Base-by-base conservation (phyloP, 2,113 vertebrate species). In the Laticauda laticaudata region DNA sequence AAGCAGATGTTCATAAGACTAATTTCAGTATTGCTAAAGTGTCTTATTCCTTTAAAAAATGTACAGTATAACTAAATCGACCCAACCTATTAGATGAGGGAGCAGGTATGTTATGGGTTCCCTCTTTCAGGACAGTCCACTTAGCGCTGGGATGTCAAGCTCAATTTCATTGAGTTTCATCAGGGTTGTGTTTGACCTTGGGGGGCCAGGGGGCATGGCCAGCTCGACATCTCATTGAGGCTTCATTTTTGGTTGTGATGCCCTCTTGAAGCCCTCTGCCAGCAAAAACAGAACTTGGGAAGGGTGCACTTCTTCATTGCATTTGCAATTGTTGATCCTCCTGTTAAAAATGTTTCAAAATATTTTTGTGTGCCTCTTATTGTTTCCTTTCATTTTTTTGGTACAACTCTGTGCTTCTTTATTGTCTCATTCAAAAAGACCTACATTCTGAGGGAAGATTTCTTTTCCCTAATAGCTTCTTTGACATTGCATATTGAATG, bases 41-140 rank as follows among this genome's bases (percentile, higher is more conserved):
- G 95, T 95, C 89, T 48, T 54, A 88, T 93, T 18, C 88, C 69
- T 23, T 86, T 4, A 18, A 39, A 81, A 85, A 43, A 18, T 14
- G 64, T 34, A 69, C 64, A 69, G 6, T n/a, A 34, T 69, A 64
- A 29, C 26, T 29, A 64, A 26, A 64, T 29, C 4, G 3, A 64
- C 59, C 24, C 57, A 61, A n/a, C 11, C 29, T 69, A 14, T n/a
- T 69, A 69, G 61, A 69, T n/a, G n/a, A 69, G 29, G 29, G 11
- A 12, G 26, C 11, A 69, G 11, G 61, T n/a, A 14, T 69, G 11
- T 64, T 64, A 64, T 0, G 0, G 61, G 1, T 29, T 26, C 24
- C 24, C 24, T 26, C 24, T 69, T 69, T 69, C 61, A 69, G n/a
- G 29, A 69, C 29, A 64, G 29, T 14, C 29, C 26, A 64, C 11